Conservation (phyloP, 2,113 vertebrate species). For the Spilogale gracilis region DNA sequence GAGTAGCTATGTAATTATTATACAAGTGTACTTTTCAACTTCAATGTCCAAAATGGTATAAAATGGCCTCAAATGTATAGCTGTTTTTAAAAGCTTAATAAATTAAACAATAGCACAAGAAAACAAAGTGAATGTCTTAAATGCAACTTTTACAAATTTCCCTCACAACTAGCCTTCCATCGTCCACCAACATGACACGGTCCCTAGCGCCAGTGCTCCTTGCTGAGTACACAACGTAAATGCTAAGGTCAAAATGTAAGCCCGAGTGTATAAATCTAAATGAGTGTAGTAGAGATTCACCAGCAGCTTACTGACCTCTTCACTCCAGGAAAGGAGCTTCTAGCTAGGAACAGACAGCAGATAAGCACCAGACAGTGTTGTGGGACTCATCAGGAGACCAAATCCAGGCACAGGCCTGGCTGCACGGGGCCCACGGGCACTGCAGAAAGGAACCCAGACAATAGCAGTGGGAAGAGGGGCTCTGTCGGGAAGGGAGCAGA, state of each 20-base stretch:
- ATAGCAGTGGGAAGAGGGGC: not conserved
- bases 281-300: not conserved
- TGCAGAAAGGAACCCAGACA: accelerated
- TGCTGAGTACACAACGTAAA: not conserved
- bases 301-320: not conserved
- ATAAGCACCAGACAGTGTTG: too few species aligned
- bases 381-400: not conserved
- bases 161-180: not conserved
- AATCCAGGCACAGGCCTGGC: accelerated
- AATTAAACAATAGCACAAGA: not conserved
- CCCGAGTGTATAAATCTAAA: not conserved
- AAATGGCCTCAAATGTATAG: not conserved
- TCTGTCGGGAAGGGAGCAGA: not conserved
- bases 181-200: not conserved
- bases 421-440: accelerated
- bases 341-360: accelerated
- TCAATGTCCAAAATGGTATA: not conserved
- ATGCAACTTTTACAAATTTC: not conserved
- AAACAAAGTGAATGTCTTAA: slow-evolving; percentile 1
- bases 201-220: not conserved
- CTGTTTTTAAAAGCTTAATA: not conserved
- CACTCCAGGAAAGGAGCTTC: not conserved
- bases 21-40: not conserved
- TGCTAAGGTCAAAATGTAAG: not conserved
- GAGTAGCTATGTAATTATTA: not conserved